Evolutionary conservation across 2,888 invertebrate genomes (phyloP), one percentile per base, ranked within the genome.

Genomic region (Ethmia dodecea): DNA sequence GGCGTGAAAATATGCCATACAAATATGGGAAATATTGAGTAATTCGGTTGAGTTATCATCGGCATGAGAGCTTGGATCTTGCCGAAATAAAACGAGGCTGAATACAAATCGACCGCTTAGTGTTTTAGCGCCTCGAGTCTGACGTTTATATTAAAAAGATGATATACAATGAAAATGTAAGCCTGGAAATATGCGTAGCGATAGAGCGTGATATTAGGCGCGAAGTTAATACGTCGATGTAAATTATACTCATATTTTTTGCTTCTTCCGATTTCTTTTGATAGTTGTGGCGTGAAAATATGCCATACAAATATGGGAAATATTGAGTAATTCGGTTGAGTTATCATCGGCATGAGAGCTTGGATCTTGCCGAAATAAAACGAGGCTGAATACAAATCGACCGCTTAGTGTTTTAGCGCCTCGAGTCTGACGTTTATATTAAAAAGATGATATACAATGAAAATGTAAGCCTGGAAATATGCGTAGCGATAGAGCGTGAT

Each of bases 81-180:
- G 47, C 47, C 46, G 58, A 64, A 66, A 64, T 62, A 61, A 60
- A 58, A 52, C 58, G 38, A 47, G 47, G 40, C 49, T 60, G 73
- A 69, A 72, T 74, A 72, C 66, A 55, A 70, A 74, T 70, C 29
- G 58, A 40, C 52, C 54, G 42, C 40, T 73, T 69, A 60, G 49
- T 14, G 33, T 40, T 42, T 45, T 42, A 46, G 36, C 40, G 16
- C 12, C 32, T 11, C 16, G 32, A 16, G 26, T 26, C 22, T 6
- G 13, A 13, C 15, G 15, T 29, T 3, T 15, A n/a, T 31, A 14
- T 24, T 31, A 24, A 24, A 24, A 14, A n/a, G n/a, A n/a, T n/a
- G n/a, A n/a, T n/a, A n/a, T n/a, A n/a, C n/a, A n/a, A n/a, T n/a
- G n/a, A n/a, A n/a, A n/a, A n/a, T n/a, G n/a, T n/a, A n/a, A n/a